Conservation (phyloP, 2,797 vertebrate species). For the Enteromius unitaeniatus region DNA sequence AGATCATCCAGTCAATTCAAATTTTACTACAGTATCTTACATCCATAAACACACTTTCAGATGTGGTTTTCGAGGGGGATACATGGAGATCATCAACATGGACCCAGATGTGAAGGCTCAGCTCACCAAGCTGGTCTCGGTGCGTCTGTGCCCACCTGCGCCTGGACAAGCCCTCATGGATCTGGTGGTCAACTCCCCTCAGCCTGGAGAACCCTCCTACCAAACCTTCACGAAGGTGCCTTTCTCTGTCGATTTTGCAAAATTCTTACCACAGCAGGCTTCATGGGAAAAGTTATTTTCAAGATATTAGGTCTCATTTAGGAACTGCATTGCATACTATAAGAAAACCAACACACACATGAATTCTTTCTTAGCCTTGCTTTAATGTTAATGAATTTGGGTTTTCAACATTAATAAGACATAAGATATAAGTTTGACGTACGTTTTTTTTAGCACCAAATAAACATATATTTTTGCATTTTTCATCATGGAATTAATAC, state of each 20-base stretch:
- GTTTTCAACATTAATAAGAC: not conserved
- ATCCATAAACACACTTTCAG: slow-evolving; percentile 65
- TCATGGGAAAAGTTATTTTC: not conserved
- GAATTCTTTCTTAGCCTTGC: not conserved
- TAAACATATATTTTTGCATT: not conserved
- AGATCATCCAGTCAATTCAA: not conserved
- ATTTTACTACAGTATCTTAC: not conserved
- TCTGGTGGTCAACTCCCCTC: slow-evolving; percentile 82
- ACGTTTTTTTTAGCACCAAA: not conserved
- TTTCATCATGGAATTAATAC: too few relatives aligned
- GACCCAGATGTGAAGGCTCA: slow-evolving; percentile 83
- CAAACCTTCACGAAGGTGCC: slow-evolving; percentile 81
- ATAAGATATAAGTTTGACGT: not conserved
- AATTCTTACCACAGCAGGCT: not conserved
- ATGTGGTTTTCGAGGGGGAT: slow-evolving; percentile 90
- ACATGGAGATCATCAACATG: slow-evolving; percentile 93
- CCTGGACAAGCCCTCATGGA: slow-evolving; percentile 87
- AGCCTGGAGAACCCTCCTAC: slow-evolving; percentile 86
- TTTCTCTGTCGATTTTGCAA: slow-evolving; percentile 9
- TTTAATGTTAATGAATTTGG: too few relatives aligned
- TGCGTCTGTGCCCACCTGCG: slow-evolving; percentile 86
- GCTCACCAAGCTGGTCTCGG: slow-evolving; percentile 85
- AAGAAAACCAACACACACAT: not conserved
- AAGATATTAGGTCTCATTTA: not conserved
- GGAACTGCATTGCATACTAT: not conserved